These are phyloP conservation scores for Papilio aristodemus DNA, from an alignment of 1,140 invertebrate species.

Conservation along the genomic window DNA sequence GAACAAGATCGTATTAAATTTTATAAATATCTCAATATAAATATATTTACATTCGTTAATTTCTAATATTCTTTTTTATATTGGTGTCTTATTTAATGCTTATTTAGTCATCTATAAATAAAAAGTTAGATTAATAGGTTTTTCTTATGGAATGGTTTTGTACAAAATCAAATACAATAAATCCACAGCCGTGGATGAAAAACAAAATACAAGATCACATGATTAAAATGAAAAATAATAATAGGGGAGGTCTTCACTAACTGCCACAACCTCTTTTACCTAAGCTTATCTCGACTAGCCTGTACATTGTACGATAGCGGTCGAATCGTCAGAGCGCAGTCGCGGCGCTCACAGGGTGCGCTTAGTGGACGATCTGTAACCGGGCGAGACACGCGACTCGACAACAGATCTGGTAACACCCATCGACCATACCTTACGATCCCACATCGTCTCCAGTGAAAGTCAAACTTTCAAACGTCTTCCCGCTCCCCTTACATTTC, in stretches of 20 bases:
- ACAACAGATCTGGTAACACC: background rate
- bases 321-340: slow-evolving; percentile 48
- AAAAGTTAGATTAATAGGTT: slow-evolving; percentile 72
- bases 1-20: slow-evolving; percentile 78
- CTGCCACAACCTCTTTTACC: slow-evolving; percentile 40
- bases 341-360: slow-evolving; percentile 16
- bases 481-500: slow-evolving; percentile 47
- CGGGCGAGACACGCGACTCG: background rate
- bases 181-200: slow-evolving; percentile 57
- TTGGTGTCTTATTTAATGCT: slow-evolving; percentile 78
- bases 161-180: slow-evolving; percentile 75
- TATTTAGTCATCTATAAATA: slow-evolving; percentile 70
- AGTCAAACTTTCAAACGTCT: slow-evolving; percentile 72
- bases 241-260: slow-evolving; percentile 36
- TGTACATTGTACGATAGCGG: slow-evolving; percentile 66
- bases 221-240: slow-evolving; percentile 53
- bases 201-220: slow-evolving; percentile 64
- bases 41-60: slow-evolving; percentile 78
- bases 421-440: slow-evolving; percentile 40
- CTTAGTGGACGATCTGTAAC: too few relatives aligned
- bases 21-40: slow-evolving; percentile 80
- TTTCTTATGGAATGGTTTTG: slow-evolving; percentile 78
- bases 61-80: slow-evolving; percentile 71
- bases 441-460: slow-evolving; percentile 57
- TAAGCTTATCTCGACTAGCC: slow-evolving; percentile 71